Evolutionary conservation across 2,797 vertebrate species (phyloP), one percentile per base, ranked within the genome.

Genomic region (Poeciliopsis turneri): DNA sequence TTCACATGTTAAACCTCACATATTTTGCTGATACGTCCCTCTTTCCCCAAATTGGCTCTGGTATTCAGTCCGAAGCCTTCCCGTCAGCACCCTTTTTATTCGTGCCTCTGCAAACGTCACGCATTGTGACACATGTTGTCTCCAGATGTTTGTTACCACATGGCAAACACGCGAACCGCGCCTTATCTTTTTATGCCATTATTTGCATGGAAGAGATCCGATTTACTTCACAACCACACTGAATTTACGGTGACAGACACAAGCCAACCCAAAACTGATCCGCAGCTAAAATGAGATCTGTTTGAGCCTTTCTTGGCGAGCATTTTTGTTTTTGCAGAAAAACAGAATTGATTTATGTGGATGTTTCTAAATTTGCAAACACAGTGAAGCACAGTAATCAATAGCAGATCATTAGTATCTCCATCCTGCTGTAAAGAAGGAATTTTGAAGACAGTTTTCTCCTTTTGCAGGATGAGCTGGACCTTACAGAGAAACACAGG

Each of bases 401-500:
- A 47, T 13, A 30, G 43, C 28, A 64, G 20, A 46, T 45, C 72
- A 4, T 61, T 64, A 33, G 80, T 43, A 36, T 71, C 15, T 78
- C 28, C 28, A 20, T 75, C 25, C 78, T 46, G 72, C 41, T 75
- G 28, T 70, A 18, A 33, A 61, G 72, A 57, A 41, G 2, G 20
- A 30, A 20, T 57, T 43, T 75, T 33, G 28, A 59, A 39, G 28
- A 59, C 36, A 30, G 28, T 59, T 33, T 69, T 33, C 80, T 53
- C 78, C 4, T 49, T 81, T 53, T 57, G 12, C 90, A 99, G 98
- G 98, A 99, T 95, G 98, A 99, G 91, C 97, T 99, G 61, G 98
- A 99, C 94, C 98, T 99, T 87, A 96, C 97, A 8, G 98, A 99
- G 94, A 99, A 99, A 91, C 98, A 99, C 94, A 96, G 98, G 90